phyloP scores from a whole-genome alignment of 2,113 vertebrate species.

The Ochotona princeps region DNA sequence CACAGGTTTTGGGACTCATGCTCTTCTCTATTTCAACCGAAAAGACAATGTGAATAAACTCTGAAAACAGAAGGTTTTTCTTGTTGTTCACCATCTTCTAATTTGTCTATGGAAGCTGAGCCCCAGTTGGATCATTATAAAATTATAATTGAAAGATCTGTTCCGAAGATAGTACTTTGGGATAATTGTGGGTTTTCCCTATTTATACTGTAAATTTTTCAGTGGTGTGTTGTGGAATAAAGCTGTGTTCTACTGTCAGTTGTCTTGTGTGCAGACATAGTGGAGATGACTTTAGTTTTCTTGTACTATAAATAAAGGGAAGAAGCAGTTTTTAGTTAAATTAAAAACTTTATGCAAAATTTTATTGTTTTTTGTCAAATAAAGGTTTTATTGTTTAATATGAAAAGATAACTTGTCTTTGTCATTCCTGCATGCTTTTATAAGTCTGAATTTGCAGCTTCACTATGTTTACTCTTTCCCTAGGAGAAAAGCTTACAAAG shows the following conservation, averaged over 20 bases:
- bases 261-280: not conserved
- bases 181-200: not conserved
- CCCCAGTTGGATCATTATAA: not conserved
- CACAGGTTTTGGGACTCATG: not conserved
- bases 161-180: not conserved
- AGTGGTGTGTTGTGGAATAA: not conserved
- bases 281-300: not conserved
- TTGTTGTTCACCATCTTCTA: not conserved
- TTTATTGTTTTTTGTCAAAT: not conserved
- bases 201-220: not conserved
- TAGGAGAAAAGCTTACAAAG: not conserved
- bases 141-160: not conserved
- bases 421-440: not conserved
- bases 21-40: not conserved
- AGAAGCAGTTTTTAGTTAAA: not conserved
- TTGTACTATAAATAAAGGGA: not conserved
- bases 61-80: not conserved
- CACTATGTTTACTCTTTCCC: not conserved
- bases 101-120: not conserved
- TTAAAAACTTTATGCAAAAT: not conserved
- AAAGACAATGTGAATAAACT: not conserved
- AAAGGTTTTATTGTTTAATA: not conserved
- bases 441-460: not conserved
- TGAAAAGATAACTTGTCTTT: not conserved
- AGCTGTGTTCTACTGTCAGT: not conserved